Evolutionary conservation across 2,797 vertebrate genomes (phyloP).

Genomic region (Pyrocephalus nanus): DNA sequence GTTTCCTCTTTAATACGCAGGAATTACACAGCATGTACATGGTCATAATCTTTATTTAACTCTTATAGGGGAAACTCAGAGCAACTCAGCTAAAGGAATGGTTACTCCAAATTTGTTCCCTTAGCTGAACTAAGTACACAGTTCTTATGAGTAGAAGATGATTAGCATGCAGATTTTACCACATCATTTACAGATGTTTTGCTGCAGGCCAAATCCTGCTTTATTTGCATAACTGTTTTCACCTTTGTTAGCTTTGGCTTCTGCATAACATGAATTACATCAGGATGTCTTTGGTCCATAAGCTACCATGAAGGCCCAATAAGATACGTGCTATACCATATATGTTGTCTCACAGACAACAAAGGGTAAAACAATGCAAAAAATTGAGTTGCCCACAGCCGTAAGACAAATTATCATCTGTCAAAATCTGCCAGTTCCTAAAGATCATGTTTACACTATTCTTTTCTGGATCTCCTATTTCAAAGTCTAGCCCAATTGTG

Average conservation of each 20-base stretch:
- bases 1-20: neutral
- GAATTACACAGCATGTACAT: neutral
- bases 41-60: neutral
- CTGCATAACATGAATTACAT: neutral
- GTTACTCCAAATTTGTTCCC: neutral
- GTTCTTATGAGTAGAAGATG: neutral
- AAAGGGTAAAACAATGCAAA: slow-evolving; percentile 49
- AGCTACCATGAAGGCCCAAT: slow-evolving; percentile 11
- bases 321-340: neutral
- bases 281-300: neutral
- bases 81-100: neutral
- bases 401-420: slow-evolving; percentile 13
- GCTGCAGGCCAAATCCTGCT: neutral
- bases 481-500: neutral
- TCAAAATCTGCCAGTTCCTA: slow-evolving; percentile 17
- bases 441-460: neutral
- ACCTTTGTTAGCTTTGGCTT: neutral
- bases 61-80: neutral
- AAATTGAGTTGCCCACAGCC: slow-evolving; percentile 30
- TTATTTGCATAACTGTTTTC: neutral
- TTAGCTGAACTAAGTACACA: neutral
- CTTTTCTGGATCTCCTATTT: slow-evolving; percentile 6
- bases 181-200: slow-evolving; percentile 13
- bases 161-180: neutral
- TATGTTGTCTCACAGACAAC: slow-evolving; percentile 39